Base-by-base conservation (phyloP, 2,888 invertebrate genomes). In the Leucozona laternaria region DNA sequence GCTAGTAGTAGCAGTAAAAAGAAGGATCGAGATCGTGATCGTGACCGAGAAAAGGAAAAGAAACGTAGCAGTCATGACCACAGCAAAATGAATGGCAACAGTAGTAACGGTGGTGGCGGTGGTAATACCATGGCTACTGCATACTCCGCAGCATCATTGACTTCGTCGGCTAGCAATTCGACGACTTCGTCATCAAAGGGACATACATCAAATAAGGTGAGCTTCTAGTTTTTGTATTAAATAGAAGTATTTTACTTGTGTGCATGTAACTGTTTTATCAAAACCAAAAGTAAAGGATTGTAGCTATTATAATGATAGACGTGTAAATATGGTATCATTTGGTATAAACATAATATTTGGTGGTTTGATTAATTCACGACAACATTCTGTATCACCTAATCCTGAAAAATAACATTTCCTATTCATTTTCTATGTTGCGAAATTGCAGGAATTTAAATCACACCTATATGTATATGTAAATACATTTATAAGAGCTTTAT, bases 11-110 rank as follows among this genome's bases (percentile, higher is more conserved):
- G 89, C 83, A 92, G 91, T 82, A 91, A 90, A 88, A 92, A 92
- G 83, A 78, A 91, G 82, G 92, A 93, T 88, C 90, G 91, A 2
- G 92, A 92, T 88, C 91, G 91, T 50, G 92, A 92, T 62, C 89
- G 89, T 37, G 89, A 89, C 45, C 75, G 88, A 13, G 90, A 92
- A 13, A 90, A 90, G 78, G 90, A 90, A 1, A 92, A 91, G 77
- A 91, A 91, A 89, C 91, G 90, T 62, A 90, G 88, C 73, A 82
- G 79, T 55, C 90, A 90, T 83, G 92, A 92, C 10, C 90, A 90
- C 62, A 89, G 89, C 28, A 92, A 91, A 88, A 90, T 90, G 71
- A 92, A 90, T 88, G 90, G 90, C 22, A 89, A 85, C 78, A 88
- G 87, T 2, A 88, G 79, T 34, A 57, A 53, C 3, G 78, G 62